Conservation (phyloP, 2,888 invertebrate species). For the Agrotis segetum region DNA sequence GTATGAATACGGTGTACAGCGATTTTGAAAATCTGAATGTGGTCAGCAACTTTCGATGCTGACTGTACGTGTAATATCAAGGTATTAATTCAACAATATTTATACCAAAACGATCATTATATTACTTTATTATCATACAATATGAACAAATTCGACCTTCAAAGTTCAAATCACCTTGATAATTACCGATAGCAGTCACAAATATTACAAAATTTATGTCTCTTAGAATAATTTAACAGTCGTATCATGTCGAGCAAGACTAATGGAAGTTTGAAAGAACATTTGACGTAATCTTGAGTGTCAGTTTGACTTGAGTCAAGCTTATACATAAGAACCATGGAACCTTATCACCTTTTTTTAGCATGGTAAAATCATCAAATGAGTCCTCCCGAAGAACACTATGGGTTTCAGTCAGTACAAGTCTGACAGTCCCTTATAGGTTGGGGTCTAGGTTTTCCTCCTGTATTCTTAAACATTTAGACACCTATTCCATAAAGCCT, state of each 20-base stretch:
- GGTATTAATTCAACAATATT: slow-evolving; percentile 17
- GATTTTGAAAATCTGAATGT: too few relatives aligned
- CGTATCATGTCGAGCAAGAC: background rate
- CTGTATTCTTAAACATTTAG: too few relatives aligned
- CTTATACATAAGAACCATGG: background rate
- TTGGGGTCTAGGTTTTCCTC: too few relatives aligned
- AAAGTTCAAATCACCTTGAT: slow-evolving; percentile 25
- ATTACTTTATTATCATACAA: slow-evolving; percentile 24
- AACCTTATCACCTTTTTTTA: slow-evolving; percentile 9
- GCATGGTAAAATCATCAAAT: too few relatives aligned
- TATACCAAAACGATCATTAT: slow-evolving; percentile 8
- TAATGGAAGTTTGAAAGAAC: slow-evolving; percentile 12
- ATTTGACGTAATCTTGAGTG: slow-evolving; percentile 41
- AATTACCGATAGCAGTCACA: slow-evolving; percentile 26
- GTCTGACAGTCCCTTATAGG: too few relatives aligned
- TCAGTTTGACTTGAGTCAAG: slow-evolving; percentile 6
- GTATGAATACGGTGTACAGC: too few relatives aligned
- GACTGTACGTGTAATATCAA: background rate
- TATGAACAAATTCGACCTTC: slow-evolving; percentile 27
- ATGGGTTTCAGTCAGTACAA: too few relatives aligned
- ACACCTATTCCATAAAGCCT: too few relatives aligned
- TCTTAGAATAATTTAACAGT: slow-evolving; percentile 29
- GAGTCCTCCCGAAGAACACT: too few relatives aligned
- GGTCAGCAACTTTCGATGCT: too few relatives aligned
- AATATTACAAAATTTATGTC: slow-evolving; percentile 39